Base-by-base conservation (phyloP, 2,797 vertebrate genomes). In the Xerus rutilus region DNA sequence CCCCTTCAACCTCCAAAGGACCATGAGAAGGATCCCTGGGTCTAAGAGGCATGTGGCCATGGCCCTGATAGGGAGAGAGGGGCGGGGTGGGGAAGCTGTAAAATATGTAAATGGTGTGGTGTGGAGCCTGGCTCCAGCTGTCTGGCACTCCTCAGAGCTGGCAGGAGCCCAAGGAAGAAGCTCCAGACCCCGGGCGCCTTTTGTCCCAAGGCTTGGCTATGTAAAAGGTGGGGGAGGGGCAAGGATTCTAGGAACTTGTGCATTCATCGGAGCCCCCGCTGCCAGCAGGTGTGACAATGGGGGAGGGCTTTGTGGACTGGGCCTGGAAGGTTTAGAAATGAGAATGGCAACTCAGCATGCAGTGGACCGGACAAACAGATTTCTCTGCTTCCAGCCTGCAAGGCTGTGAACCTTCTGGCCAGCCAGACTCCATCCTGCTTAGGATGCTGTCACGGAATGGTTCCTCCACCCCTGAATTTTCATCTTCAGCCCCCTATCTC, bases 81-180 rank as follows among this genome's bases (percentile, higher is more conserved):
- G 23, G 62, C 47, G 28, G 57, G 93, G 85, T 89, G 97, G 62
- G 96, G 90, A 97, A 96, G 98, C 98, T 98, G 98, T 99, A 99
- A 99, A 99, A 99, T 98, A 99, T 99, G 99, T 98, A 99, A 99
- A 99, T 99, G 97, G 87, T 91, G 95, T 93, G 82, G 98, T 96
- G 95, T 97, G 97, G 98, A 97, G 98, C 96, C 69, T 76, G 99
- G 99, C 99, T 99, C 99, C 98, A 98, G 98, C 97, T 97, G 99
- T 99, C 99, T 99, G 98, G 98, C 99, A 98, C 99, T 99, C 98
- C 98, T 95, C 64, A 49, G 96, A 90, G 7, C 96, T 77, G 90
- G 97, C 97, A 84, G 97, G 97, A 89, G 95, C 54, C 43, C 11
- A 12, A 96, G 95, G 93, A 97, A 95, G 94, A 92, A 97, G 96